Base-by-base conservation (phyloP, 2,113 vertebrate genomes). In the Erythrocebus patas region DNA sequence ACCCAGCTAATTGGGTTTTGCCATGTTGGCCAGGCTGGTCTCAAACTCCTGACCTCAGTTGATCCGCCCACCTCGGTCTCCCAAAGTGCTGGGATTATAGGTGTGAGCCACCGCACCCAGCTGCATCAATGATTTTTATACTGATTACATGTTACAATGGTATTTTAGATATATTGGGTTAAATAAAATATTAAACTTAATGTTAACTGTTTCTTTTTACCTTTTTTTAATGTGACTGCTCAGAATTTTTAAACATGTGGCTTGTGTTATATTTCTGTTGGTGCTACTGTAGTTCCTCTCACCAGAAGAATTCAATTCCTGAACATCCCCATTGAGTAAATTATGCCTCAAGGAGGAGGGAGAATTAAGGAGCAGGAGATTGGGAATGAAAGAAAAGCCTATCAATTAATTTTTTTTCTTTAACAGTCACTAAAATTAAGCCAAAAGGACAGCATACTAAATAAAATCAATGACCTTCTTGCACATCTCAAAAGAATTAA, bases 391-490 rank as follows among this genome's bases (percentile, higher is more conserved):
- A 66, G 30, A 89, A 86, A 96, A 96, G 5, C 40, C 48, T 80
- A 32, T 70, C 45, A 25, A 30, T 79, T 32, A 55, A 66, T 83
- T 72, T 78, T 35, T 85, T 83, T 90, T 48, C 59, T 90, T 66
- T 94, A 93, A 88, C 12, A n/a, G 82, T 89, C 92, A 94, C 64
- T 64, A 88, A 91, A 95, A 78, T 80, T 95, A 96, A 97, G 84
- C 61, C 35, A 55, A 86, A 92, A 96, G 43, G 76, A 79, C 68
- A 96, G 40, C 43, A 94, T 72, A 75, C n/a, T 87, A 96, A 97
- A 90, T 93, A 88, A 83, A 86, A 59, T 55, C 80, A 87, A 2
- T 61, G 64, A 84, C 70, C 22, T 73, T 50, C 86, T 95, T 76
- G 48, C 43, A 52, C 16, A 81, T 93, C 38, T 84, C 78, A 35